Conservation (phyloP, 2,113 vertebrate genomes). For the Asarcornis scutulata region DNA sequence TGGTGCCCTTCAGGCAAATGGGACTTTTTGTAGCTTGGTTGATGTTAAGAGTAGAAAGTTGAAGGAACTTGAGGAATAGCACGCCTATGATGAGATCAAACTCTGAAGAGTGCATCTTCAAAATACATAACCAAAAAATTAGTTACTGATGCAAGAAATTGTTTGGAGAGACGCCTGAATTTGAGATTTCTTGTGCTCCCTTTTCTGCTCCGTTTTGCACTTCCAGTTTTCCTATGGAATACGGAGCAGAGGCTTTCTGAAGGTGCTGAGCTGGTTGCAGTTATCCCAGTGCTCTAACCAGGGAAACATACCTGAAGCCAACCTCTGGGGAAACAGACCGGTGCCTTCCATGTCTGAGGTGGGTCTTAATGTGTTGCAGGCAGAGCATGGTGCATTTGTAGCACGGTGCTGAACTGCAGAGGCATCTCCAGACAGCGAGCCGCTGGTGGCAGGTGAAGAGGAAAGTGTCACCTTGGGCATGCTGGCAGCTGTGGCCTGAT, state of each 20-base stretch:
- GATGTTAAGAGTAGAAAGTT: neutral
- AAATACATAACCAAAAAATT: neutral
- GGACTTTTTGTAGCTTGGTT: neutral
- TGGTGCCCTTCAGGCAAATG: neutral
- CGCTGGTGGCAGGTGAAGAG: neutral
- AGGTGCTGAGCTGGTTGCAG: neutral
- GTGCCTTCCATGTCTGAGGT: neutral
- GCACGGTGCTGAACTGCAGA: neutral
- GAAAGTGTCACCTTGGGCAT: too few relatives aligned
- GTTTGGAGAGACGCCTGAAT: neutral
- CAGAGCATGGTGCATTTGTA: rapidly evolving
- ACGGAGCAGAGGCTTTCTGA: neutral
- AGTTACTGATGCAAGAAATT: neutral
- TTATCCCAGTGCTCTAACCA: neutral
- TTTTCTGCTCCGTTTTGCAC: neutral
- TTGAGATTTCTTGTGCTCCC: neutral
- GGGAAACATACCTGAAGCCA: neutral
- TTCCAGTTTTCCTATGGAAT: neutral
- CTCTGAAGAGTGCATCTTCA: neutral
- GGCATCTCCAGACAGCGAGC: too few relatives aligned
- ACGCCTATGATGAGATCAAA: neutral
- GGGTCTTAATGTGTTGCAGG: neutral
- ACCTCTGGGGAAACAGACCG: neutral
- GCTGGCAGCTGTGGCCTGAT: neutral
- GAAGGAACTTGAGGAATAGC: neutral